These are phyloP conservation scores for Sciurus vulgaris DNA, from an alignment of 2,797 vertebrate genomes.

Conservation along the genomic window DNA sequence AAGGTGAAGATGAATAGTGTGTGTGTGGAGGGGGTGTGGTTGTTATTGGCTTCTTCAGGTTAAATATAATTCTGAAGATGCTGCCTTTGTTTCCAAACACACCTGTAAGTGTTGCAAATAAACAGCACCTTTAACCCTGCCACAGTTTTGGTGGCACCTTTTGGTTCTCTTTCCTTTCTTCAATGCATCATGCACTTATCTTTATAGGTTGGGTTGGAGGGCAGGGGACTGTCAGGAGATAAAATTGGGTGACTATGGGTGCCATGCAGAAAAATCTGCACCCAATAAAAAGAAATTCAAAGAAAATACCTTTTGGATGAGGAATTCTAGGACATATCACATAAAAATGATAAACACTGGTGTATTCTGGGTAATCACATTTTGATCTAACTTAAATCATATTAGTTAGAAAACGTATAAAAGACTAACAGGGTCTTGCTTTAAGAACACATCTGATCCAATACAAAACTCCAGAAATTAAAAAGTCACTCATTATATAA, in stretches of 20 bases:
- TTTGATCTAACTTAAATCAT: constrained; percentile 36
- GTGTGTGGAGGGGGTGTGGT: too few relatives aligned
- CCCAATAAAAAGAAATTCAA: background rate
- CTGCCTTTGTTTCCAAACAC: constrained; percentile 17
- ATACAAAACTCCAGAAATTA: constrained; percentile 24
- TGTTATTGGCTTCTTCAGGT: background rate
- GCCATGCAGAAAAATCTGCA: background rate
- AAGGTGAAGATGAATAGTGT: background rate
- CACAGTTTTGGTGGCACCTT: background rate
- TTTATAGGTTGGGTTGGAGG: background rate
- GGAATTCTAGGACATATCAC: background rate
- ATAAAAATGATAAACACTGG: background rate
- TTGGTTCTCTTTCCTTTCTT: background rate
- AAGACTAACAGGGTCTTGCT: constrained; percentile 20
- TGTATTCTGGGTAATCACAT: background rate
- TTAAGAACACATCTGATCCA: background rate
- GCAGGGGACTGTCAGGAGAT: background rate
- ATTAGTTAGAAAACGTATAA: constrained; percentile 6
- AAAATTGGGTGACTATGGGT: background rate
- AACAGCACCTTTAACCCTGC: background rate
- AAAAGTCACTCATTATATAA: background rate
- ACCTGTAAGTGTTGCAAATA: background rate
- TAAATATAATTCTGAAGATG: constrained; percentile 33
- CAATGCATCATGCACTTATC: too few relatives aligned
- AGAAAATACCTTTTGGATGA: background rate